Evolutionary conservation across 2,113 vertebrate species (phyloP), one percentile per base, ranked within the genome.

Genomic region (Rhegmatorhina hoffmannsi): DNA sequence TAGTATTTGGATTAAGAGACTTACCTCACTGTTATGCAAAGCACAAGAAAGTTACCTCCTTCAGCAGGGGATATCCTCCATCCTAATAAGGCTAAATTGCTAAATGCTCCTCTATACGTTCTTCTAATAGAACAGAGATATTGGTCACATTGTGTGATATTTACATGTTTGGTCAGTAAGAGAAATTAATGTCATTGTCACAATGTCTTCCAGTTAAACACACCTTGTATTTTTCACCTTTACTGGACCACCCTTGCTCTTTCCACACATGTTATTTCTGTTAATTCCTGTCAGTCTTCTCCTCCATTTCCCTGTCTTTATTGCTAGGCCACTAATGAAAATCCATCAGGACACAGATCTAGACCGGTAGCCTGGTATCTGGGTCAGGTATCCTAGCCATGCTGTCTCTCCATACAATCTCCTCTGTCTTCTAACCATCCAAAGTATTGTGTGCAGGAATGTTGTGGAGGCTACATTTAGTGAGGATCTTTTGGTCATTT

Each of bases 391-490:
- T 19, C 15, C 26, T 79, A 0, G 20, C 21, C 10, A 20, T 58
- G 17, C 25, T 72, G 3, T 31, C 25, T 89, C 31, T 43, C n/a
- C 18, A 0, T 68, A 40, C 7, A 40, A 7, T 5, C 17, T 36
- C 6, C 18, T 79, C 28, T 40, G 18, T 80, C 55, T 50, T 77
- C 44, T 74, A 25, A 40, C 11, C 4, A 21, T 38, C 18, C 24
- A 68, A 2, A 0, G 0, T 50, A 9, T 50, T 6, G 3, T 10
- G 3, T 85, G 34, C 19, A 70, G 21, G 17, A 70, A 44, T 2
- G 0, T 29, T 46, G 9, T 18, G 55, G 36, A 31, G 6, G 7
- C 28, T 73, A 23, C 20, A 53, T 2, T 9, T 64, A 50, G 29
- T 74, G 7, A 47, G 4, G 5, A 6, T 47, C 47, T 67, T 83